These are phyloP conservation scores for Dicentrarchus labrax DNA, from an alignment of 2,113 vertebrate species.

Conservation along the genomic window DNA sequence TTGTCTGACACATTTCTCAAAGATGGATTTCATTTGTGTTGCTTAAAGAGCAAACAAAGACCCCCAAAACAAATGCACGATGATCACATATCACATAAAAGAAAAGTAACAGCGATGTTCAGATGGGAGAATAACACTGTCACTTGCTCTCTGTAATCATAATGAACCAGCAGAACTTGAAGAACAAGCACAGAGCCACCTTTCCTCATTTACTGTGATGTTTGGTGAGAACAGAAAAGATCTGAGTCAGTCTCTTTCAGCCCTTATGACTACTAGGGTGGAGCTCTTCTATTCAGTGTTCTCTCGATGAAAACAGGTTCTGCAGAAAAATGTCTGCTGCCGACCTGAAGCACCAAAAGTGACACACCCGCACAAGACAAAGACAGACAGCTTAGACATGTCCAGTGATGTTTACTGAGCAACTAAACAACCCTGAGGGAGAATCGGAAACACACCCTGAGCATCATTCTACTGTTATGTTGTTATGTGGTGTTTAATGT, in stretches of 20 bases:
- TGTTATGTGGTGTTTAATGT: neutral
- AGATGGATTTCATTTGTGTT: neutral
- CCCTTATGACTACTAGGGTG: neutral
- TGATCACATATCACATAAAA: too few relatives aligned
- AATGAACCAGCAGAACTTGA: neutral
- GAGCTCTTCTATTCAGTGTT: neutral
- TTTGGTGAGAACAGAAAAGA: neutral
- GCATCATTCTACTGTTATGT: neutral
- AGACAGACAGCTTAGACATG: neutral
- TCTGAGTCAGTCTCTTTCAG: neutral
- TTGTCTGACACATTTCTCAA: too few relatives aligned
- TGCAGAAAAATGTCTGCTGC: neutral
- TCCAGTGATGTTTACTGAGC: neutral
- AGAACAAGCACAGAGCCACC: neutral
- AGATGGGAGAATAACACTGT: neutral
- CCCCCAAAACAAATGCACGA: too few relatives aligned
- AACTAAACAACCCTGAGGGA: neutral
- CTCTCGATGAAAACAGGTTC: neutral
- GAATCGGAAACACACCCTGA: neutral
- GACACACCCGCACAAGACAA: neutral
- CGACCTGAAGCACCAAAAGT: neutral
- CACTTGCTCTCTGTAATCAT: neutral
- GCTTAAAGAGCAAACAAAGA: too few relatives aligned
- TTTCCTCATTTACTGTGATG: neutral
- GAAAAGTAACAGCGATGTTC: neutral